Percentiles rank a stretch among this genome's conserved stretches.
phyloP scores from a whole-genome alignment of 2,797 vertebrate species.

The Eutrigla gurnardus region DNA sequence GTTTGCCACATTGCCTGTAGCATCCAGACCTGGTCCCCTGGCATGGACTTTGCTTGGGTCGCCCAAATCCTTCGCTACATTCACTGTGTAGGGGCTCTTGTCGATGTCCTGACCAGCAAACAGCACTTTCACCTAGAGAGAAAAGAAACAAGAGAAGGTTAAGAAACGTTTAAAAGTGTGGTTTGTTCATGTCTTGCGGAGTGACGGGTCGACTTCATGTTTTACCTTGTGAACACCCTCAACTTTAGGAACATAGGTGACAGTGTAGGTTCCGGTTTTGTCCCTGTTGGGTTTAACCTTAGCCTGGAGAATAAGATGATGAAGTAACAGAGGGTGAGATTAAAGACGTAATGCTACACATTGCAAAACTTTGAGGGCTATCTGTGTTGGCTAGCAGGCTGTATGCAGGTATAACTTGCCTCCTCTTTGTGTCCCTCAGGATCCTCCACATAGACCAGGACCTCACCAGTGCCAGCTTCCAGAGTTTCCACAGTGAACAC shows the following conservation, averaged over 20 bases:
- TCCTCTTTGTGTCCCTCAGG: conserved; percentile 97
- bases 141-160: neutral
- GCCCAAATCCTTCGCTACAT: conserved; percentile 89
- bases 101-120: conserved; percentile 97
- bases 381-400: neutral
- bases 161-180: neutral
- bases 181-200: neutral
- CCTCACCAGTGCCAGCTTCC: conserved; percentile 92
- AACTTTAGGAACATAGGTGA: conserved; percentile 94
- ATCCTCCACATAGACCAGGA: conserved; percentile 95
- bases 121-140: conserved; percentile 92
- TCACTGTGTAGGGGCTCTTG: conserved; percentile 93
- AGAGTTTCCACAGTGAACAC: conserved; percentile 94
- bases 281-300: conserved; percentile 94
- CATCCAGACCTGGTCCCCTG: conserved; percentile 92
- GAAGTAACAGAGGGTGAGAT: conserved; percentile 20
- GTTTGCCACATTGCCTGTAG: conserved; percentile 92
- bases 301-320: conserved; percentile 82
- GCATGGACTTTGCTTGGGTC: conserved; percentile 95
- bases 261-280: conserved; percentile 90
- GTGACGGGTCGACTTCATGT: neutral
- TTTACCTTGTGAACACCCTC: conserved; percentile 95
- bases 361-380: neutral
- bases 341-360: conserved; percentile 9
- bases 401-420: conserved; percentile 72